Evolutionary conservation across 2,888 invertebrate genomes (phyloP), one percentile per base, ranked within the genome.

Genomic region (Seira sanloemensis): DNA sequence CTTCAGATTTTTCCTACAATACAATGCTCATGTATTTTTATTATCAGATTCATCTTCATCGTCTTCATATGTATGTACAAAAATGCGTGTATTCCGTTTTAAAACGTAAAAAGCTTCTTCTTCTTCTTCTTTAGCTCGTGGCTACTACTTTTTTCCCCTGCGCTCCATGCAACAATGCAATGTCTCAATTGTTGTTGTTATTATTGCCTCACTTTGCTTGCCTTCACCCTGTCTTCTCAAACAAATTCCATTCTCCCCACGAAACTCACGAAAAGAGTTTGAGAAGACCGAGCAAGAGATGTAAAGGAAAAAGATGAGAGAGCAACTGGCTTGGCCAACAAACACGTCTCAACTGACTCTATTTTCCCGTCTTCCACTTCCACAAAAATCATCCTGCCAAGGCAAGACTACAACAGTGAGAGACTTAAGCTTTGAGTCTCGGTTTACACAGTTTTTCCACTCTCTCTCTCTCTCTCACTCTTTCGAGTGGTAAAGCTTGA

Each of bases 181-280:
- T 77, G 68, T 77, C 77, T 77, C 77, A 77, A 77, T 77, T 77
- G 77, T 67, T 68, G 46, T 68, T 77, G 37, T 37, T 66, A 37
- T 69, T 67, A 67, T 67, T 67, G 23, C 23, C 26, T 24, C 65
- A n/a, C 62, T 58, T 58, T 21, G 23, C 25, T 7, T 26, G 9
- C 69, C 18, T 50, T 23, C 50, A 46, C 46, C 50, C 16, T 9
- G 16, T 79, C 54, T 67, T 46, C 37, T 25, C 58, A 69, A 78
- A 78, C 68, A 81, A 75, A 81, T 81, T 81, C 81, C 81, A 81
- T 75, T 81, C 81, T 81, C 76, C 81, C 65, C 81, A 68, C 69
- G 81, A 81, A 65, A 71, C 71, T 25, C 81, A 76, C 75, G 81
- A 80, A 21, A 65, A 19, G n/a, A 18, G 24, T 50, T 77, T 77